Base-by-base conservation (phyloP, 2,888 invertebrate genomes). In the Lithodes maja region DNA sequence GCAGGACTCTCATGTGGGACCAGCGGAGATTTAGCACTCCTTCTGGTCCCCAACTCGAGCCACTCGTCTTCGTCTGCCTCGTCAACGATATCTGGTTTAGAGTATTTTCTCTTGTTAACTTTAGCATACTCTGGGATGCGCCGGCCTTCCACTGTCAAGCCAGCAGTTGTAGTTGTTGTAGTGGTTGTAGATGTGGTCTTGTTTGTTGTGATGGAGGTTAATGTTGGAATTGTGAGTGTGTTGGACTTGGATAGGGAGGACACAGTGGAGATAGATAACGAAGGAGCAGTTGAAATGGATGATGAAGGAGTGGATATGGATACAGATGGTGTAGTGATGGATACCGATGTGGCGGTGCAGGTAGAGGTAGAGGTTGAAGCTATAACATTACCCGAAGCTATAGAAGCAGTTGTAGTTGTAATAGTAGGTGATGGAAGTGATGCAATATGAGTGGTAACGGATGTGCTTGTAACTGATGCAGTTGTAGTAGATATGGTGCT, bases 91-190 rank as follows among this genome's bases (percentile, higher is more conserved):
- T 90, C 88, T 1, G 87, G 69, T 15, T 77, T 68, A 49, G 80
- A 71, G 55, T 83, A 83, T 52, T 85, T 91, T 71, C 83, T 90
- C 61, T 91, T 91, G 83, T 90, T 89, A 3, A 91, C 91, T 85
- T 90, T 89, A n/a, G 90, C 90, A 83, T 91, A 91, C 75, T 91
- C 91, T 50, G 90, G 91, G 75, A 90, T 89, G 12, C 52, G 33
- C 77, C 77, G 82, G n/a, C 85, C 89, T 2, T 89, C 89, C 15
- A 69, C 69, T 9, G 50, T 82, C n/a, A 55, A 9, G 33, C 75
- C 15, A 50, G 49, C 1, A 2, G 33, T 79, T 74, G 71, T 50
- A 12, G 74, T 3, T 9, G 87, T 52, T 33, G 69, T 52, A 3
- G 80, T 54, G 33, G 33, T 33, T 17, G 80, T 80, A 1, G 61